phyloP scores from a whole-genome alignment of 2,113 vertebrate species.

The Synchiropus splendidus region DNA sequence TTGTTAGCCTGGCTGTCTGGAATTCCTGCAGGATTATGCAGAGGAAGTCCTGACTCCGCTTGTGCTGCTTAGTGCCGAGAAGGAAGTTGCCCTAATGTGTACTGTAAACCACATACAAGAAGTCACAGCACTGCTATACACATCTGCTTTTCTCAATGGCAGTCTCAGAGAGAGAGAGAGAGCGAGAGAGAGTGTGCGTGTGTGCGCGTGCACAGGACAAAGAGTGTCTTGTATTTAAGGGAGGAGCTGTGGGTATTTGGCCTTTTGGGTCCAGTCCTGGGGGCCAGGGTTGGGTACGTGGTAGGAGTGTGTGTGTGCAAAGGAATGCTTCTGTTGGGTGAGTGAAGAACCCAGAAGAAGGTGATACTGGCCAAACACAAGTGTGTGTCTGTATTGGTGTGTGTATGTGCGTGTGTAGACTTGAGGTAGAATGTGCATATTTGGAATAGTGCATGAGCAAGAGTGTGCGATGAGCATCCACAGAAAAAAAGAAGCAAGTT shows the following conservation, averaged over 20 bases:
- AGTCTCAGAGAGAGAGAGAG: conserved; percentile 16
- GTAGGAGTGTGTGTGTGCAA: conserved; percentile 8
- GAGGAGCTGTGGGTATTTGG: conserved; percentile 24
- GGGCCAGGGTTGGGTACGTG: conserved; percentile 50
- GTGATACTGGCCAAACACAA: conserved; percentile 7
- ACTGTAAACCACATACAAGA: conserved; percentile 3
- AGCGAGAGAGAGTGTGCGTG: conserved; percentile 14
- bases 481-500: too few species aligned
- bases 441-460: conserved; percentile 5
- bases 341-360: conserved; percentile 48
- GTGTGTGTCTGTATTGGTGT: conserved; percentile 21
- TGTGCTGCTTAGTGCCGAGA: conserved; percentile 29
- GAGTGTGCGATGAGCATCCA: conserved; percentile 28
- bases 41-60: conserved; percentile 52
- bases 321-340: conserved; percentile 61
- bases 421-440: conserved; percentile 1
- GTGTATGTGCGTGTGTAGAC: conserved; percentile 11
- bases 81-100: conserved; percentile 20
- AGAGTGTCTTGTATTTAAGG: conserved; percentile 59
- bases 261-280: conserved; percentile 57
- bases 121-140: conserved; percentile 8
- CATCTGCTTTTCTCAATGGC: conserved; percentile 20
- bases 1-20: conserved; percentile 22
- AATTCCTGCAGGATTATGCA: conserved; percentile 48
- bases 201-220: conserved; percentile 31